These are phyloP conservation scores for Nesogale talazaci DNA, from an alignment of 2,113 vertebrate species.

Conservation along the genomic window DNA sequence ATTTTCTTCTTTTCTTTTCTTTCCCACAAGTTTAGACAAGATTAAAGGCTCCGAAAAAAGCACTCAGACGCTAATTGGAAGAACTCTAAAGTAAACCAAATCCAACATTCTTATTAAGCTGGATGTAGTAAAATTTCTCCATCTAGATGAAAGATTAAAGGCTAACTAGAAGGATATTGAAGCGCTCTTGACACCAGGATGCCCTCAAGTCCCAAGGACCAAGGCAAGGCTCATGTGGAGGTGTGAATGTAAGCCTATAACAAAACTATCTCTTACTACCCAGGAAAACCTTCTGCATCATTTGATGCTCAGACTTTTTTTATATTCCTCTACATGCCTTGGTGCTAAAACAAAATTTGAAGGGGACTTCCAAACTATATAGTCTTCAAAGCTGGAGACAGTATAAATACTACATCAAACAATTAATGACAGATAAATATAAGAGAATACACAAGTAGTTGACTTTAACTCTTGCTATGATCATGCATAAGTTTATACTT, in stretches of 20 bases:
- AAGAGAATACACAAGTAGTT: background rate
- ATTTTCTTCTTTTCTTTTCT: conserved; percentile 27
- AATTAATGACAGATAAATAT: background rate
- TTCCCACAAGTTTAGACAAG: conserved; percentile 63
- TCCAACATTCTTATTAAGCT: conserved; percentile 69
- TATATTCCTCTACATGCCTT: conserved; percentile 11
- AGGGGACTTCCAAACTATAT: background rate
- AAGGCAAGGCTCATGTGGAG: background rate
- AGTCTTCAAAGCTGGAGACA: background rate
- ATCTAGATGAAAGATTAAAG: conserved; percentile 67
- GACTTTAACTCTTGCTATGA: background rate
- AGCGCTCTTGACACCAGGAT: conserved; percentile 7
- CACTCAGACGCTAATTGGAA: conserved; percentile 67
- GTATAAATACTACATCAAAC: background rate
- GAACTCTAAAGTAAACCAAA: conserved; percentile 74
- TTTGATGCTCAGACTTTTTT: background rate
- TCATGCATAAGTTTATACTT: too few species aligned
- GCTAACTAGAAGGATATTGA: conserved; percentile 42
- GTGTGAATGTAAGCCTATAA: background rate
- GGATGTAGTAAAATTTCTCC: conserved; percentile 65
- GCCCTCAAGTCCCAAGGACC: background rate
- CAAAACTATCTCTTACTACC: background rate
- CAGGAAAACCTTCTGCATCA: background rate
- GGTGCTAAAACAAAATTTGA: background rate
- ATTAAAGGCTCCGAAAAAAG: conserved; percentile 54